Conservation (phyloP, 2,113 vertebrate genomes). For the Condylura cristata region DNA sequence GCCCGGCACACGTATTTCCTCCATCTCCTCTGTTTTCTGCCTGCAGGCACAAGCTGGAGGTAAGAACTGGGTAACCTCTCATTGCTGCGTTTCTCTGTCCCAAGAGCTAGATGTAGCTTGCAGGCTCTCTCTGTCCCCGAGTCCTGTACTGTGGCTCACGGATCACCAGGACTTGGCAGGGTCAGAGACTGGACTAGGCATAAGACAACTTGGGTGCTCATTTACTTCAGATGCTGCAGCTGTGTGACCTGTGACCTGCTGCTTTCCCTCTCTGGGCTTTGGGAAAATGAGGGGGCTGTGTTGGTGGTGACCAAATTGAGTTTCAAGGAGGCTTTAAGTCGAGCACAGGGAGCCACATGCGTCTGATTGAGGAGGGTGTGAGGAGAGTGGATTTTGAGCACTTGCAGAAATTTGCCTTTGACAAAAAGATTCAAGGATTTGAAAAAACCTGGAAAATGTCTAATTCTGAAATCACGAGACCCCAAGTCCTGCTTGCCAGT, state of each 20-base stretch:
- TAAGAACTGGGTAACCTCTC: neutral
- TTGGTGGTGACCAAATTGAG: neutral
- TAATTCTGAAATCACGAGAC: neutral
- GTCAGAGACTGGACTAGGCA: neutral
- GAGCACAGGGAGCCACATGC: neutral
- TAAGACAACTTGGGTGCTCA: neutral
- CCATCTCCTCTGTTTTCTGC: neutral
- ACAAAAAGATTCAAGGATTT: neutral
- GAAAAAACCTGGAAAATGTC: neutral
- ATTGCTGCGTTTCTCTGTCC: neutral
- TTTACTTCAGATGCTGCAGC: neutral
- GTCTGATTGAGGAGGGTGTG: neutral
- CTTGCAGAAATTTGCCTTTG: neutral
- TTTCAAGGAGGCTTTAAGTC: neutral
- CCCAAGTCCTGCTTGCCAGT: neutral
- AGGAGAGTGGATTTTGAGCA: neutral
- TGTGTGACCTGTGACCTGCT: neutral
- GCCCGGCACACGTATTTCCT: neutral
- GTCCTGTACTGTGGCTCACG: neutral
- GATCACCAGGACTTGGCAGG: neutral
- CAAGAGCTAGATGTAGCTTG: neutral
- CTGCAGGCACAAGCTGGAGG: neutral
- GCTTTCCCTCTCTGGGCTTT: neutral
- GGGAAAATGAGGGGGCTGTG: neutral
- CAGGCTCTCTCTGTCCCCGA: neutral